Evolutionary conservation across 2,888 invertebrate genomes (phyloP).

Genomic region (Steromphala cineraria): DNA sequence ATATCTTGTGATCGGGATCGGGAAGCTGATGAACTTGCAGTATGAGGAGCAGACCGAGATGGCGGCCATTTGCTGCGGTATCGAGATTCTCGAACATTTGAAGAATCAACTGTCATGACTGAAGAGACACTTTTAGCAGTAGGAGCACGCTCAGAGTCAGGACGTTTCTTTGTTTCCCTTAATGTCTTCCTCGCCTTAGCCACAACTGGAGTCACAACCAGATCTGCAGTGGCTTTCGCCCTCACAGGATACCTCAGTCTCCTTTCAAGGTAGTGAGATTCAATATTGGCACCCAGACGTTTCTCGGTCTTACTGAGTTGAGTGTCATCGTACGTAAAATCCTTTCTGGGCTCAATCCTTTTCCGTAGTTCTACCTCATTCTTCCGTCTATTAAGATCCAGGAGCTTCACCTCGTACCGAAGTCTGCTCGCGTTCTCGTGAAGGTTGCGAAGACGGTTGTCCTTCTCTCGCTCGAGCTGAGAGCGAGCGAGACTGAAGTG

Average conservation of each 20-base stretch:
- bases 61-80: neutral
- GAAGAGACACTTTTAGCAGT: conserved; percentile 27
- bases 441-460: conserved; percentile 50
- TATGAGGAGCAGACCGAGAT: neutral
- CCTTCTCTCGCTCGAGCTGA: conserved; percentile 55
- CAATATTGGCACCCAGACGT: conserved; percentile 55
- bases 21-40: neutral
- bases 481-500: conserved; percentile 48
- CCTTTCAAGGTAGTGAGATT: conserved; percentile 59
- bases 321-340: conserved; percentile 64
- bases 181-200: conserved; percentile 57
- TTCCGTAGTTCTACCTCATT: conserved; percentile 60
- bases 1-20: neutral
- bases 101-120: neutral
- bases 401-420: conserved; percentile 65
- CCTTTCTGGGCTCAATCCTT: conserved; percentile 56
- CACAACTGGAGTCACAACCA: conserved; percentile 58
- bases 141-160: conserved; percentile 7
- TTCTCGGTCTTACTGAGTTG: conserved; percentile 57
- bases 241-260: conserved; percentile 56
- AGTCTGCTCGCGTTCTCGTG: conserved; percentile 59
- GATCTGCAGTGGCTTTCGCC: conserved; percentile 49
- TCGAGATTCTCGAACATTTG: conserved; percentile 18
- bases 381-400: conserved; percentile 63
- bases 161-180: conserved; percentile 39